These are phyloP conservation scores for Crotalus helleri DNA, from an alignment of 2,113 vertebrate genomes.

Conservation along the genomic window DNA sequence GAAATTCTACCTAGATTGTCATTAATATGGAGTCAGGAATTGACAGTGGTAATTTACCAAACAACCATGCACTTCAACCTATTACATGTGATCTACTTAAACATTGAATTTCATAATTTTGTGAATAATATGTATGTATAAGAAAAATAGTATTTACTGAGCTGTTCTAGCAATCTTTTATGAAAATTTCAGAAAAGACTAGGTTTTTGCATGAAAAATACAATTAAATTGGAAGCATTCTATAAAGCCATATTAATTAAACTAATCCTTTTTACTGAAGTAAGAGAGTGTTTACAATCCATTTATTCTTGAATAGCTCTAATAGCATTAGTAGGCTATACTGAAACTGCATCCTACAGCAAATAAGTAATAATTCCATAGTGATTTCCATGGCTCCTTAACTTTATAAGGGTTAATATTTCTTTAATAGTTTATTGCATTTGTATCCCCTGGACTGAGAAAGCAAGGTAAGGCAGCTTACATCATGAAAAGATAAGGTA, in stretches of 20 bases:
- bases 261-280: background rate
- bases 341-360: background rate
- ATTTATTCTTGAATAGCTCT: background rate
- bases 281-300: background rate
- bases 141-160: background rate
- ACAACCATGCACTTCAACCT: background rate
- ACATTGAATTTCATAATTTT: background rate
- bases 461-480: background rate
- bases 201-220: background rate
- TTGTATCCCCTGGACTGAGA: background rate
- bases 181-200: background rate
- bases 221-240: background rate
- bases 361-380: background rate
- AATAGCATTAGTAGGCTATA: background rate
- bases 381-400: background rate
- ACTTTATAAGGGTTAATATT: background rate
- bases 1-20: constrained; percentile 5
- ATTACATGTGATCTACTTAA: background rate
- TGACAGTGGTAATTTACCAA: background rate
- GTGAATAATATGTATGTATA: background rate
- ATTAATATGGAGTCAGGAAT: constrained; percentile 1
- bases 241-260: background rate
- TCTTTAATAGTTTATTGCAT: background rate
- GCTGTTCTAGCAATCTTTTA: background rate
- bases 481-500: background rate